Conservation (phyloP, 1,140 invertebrate species). For the Palaemon carinicauda region DNA sequence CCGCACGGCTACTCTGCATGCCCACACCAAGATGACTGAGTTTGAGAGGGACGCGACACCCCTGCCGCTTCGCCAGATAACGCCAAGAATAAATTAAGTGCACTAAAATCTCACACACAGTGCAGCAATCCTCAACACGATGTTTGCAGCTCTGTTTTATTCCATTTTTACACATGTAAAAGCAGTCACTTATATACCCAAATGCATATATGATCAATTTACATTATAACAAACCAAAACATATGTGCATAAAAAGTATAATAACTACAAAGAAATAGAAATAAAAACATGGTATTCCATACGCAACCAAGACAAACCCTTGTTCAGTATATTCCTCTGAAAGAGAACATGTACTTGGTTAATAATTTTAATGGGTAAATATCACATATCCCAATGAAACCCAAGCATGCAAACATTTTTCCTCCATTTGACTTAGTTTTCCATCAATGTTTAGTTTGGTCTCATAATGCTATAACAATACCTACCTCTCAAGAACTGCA, state of each 20-base stretch:
- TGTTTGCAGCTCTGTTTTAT: constrained; percentile 18
- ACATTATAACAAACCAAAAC: not conserved
- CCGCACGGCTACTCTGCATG: constrained; percentile 31
- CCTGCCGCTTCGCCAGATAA: constrained; percentile 45
- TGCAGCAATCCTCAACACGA: constrained; percentile 38
- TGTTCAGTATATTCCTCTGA: constrained; percentile 18
- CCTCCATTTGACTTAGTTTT: constrained; percentile 28
- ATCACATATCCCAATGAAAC: constrained; percentile 34
- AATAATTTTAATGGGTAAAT: constrained; percentile 5
- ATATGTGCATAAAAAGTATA: not conserved
- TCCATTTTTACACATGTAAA: not conserved
- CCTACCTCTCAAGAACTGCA: constrained; percentile 23
- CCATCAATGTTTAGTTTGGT: constrained; percentile 32
- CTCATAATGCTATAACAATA: constrained; percentile 33
- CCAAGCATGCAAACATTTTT: constrained; percentile 41
- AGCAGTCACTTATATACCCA: constrained; percentile 9
- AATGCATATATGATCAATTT: not conserved
- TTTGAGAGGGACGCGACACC: constrained; percentile 7
- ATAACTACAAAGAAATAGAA: not conserved
- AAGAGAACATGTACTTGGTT: not conserved
- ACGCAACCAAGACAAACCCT: constrained; percentile 35
- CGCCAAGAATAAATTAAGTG: constrained; percentile 44
- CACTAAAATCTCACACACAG: constrained; percentile 31
- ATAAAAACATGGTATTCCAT: constrained; percentile 17
- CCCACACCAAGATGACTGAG: constrained; percentile 43